A percentile compares a stretch with the other conserved stretches of the same genome.
Conservation (phyloP, 2,113 vertebrate genomes). For the Oceanodroma tethys region DNA sequence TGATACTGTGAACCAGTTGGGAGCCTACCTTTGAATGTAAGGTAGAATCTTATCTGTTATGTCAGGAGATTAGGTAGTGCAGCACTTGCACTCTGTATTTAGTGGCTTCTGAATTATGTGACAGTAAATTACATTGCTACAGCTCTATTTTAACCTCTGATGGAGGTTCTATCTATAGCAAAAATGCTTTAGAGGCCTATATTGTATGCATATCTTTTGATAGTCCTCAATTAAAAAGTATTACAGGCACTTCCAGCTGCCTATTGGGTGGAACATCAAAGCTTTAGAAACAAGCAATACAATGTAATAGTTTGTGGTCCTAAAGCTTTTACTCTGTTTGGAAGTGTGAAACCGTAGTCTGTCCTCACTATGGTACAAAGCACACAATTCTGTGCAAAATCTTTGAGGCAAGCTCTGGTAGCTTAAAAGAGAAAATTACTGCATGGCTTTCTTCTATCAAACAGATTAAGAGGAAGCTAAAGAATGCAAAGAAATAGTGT, state of each 20-base stretch:
- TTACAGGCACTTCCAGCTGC: not conserved
- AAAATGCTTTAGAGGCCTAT: not conserved
- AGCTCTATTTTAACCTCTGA: not conserved
- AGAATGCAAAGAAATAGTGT: not conserved
- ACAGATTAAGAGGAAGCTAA: not conserved
- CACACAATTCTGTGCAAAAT: not conserved
- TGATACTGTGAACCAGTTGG: not conserved
- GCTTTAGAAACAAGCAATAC: not conserved
- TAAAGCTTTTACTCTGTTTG: not conserved
- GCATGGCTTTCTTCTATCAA: not conserved
- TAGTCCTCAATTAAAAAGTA: not conserved
- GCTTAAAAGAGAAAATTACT: not conserved
- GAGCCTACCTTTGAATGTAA: not conserved
- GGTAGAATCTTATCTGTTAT: not conserved
- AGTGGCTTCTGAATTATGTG: not conserved
- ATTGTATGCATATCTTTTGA: not conserved
- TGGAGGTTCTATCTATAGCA: not conserved
- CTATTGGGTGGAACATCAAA: not conserved
- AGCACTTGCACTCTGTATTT: not conserved
- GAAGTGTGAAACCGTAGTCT: not conserved
- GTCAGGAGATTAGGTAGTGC: not conserved
- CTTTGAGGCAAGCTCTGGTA: not conserved
- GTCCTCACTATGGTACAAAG: not conserved
- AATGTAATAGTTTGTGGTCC: not conserved
- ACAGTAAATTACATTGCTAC: not conserved